phyloP scores from a whole-genome alignment of 2,888 invertebrate genomes.

The Ochropleura plecta region DNA sequence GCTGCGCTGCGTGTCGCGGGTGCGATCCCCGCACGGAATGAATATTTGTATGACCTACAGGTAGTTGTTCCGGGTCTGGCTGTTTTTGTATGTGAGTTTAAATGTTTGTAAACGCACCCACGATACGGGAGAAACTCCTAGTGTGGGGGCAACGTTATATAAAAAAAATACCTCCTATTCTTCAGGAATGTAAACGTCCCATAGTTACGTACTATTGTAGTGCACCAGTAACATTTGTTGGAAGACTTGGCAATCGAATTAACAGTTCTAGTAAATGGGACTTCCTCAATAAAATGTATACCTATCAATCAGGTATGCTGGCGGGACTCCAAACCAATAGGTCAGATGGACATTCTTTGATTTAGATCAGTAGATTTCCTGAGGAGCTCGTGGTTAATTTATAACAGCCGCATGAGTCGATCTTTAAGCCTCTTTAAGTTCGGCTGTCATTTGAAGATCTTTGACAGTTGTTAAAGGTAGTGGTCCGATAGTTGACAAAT shows the following conservation, averaged over 20 bases:
- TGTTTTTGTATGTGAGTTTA: too few relatives aligned
- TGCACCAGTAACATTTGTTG: conserved; percentile 39
- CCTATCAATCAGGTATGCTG: conserved; percentile 76
- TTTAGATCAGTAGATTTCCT: background rate
- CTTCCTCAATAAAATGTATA: conserved; percentile 67
- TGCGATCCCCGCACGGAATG: too few relatives aligned
- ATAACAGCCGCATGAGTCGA: background rate
- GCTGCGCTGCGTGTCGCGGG: too few relatives aligned
- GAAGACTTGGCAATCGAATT: conserved; percentile 49
- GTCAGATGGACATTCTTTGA: conserved; percentile 72
- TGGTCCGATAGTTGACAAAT: background rate
- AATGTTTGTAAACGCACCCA: too few relatives aligned
- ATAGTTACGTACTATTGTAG: background rate
- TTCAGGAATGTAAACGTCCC: background rate
- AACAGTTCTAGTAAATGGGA: conserved; percentile 53
- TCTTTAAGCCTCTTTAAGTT: too few relatives aligned
- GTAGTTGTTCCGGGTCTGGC: too few relatives aligned
- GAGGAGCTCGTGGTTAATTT: background rate
- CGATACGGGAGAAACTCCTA: too few relatives aligned
- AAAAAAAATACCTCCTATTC: background rate
- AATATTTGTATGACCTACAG: too few relatives aligned
- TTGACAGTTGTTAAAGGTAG: background rate
- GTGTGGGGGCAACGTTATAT: background rate
- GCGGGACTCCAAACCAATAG: conserved; percentile 79
- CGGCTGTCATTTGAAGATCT: background rate